phyloP scores from a whole-genome alignment of 2,113 vertebrate species.

The Ascaphus truei region DNA sequence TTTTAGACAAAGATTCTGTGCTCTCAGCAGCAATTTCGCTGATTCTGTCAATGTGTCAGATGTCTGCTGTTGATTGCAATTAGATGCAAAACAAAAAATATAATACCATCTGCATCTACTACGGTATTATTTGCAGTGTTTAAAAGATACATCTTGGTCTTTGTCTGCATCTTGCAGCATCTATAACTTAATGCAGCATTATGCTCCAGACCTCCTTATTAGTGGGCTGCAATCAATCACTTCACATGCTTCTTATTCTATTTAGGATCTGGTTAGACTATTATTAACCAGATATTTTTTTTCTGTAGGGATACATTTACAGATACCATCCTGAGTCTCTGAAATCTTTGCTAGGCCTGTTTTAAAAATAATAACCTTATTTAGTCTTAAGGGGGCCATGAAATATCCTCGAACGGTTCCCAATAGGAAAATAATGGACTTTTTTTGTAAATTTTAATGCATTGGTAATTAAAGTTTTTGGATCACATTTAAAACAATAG shows the following conservation, averaged over 20 bases:
- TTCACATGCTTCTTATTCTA: slow-evolving; percentile 50
- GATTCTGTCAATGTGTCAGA: slow-evolving; percentile 98
- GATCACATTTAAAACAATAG: background rate
- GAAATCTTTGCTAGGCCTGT: no score
- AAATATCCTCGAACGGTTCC: no score
- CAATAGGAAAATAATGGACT: no score
- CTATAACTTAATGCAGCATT: slow-evolving; percentile 66
- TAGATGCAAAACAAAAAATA: slow-evolving; percentile 91
- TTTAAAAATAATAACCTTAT: no score
- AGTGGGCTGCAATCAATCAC: slow-evolving; percentile 45
- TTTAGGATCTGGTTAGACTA: slow-evolving; percentile 41
- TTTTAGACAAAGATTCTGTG: slow-evolving; percentile 99
- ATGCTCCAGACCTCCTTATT: slow-evolving; percentile 55
- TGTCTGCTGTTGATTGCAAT: slow-evolving; percentile 99
- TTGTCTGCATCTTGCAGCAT: slow-evolving; percentile 64
- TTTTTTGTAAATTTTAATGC: no score
- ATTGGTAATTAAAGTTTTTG: no score
- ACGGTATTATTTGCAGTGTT: slow-evolving; percentile 74
- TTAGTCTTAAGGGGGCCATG: no score
- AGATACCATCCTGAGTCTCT: no score
- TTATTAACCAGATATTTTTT: slow-evolving; percentile 4
- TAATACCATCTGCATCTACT: slow-evolving; percentile 81
- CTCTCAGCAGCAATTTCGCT: slow-evolving; percentile 99
- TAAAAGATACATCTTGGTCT: slow-evolving; percentile 60
- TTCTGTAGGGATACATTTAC: background rate